A percentile compares a stretch with the other conserved stretches of the same genome.
phyloP scores from a whole-genome alignment of 1,140 invertebrate species.

The Chironomus striatipennis region DNA sequence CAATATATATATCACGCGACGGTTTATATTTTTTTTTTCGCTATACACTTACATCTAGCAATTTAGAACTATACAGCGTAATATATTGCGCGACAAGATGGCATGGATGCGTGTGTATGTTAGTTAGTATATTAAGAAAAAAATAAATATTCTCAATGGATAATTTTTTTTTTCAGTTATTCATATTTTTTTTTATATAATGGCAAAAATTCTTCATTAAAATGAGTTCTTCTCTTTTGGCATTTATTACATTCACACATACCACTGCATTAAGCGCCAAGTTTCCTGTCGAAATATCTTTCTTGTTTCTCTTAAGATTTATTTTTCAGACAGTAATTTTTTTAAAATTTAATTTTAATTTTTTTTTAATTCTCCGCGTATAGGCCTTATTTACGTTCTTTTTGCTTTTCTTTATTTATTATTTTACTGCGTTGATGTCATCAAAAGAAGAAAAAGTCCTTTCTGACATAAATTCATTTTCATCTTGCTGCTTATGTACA shows the following conservation, averaged over 20 bases:
- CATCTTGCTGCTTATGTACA: too few species aligned
- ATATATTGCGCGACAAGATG: conserved; percentile 22
- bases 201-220: conserved; percentile 14
- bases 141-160: conserved; percentile 15
- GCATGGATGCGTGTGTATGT: conserved; percentile 15
- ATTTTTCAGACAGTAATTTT: not conserved
- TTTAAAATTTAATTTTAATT: not conserved
- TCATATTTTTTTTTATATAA: not conserved
- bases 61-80: conserved; percentile 17
- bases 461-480: too few species aligned
- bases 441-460: too few species aligned
- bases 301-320: not conserved
- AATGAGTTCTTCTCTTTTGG: not conserved
- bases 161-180: conserved; percentile 20
- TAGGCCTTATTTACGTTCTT: too few species aligned
- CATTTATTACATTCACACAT: not conserved
- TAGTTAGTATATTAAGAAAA: not conserved
- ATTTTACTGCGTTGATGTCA: too few species aligned
- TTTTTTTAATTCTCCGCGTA: too few species aligned
- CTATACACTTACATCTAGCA: conserved; percentile 5
- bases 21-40: not conserved
- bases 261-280: not conserved
- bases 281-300: not conserved
- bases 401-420: too few species aligned
- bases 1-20: conserved; percentile 5